Conservation (phyloP, 2,888 invertebrate genomes). For the Dendrolimus houi region DNA sequence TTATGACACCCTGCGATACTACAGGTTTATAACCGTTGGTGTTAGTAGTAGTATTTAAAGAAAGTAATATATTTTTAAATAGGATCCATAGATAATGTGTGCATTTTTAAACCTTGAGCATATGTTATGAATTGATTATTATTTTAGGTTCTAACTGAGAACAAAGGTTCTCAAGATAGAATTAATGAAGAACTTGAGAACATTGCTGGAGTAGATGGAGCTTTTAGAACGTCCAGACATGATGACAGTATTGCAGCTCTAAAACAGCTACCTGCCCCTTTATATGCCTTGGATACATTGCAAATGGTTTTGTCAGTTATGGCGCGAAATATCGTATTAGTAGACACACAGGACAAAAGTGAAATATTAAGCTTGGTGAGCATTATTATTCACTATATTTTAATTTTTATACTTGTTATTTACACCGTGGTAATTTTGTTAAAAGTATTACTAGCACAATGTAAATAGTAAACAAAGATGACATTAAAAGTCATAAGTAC, state of each 20-base stretch:
- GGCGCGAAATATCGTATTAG: constrained; percentile 37
- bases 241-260: constrained; percentile 44
- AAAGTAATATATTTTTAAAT: too few species aligned
- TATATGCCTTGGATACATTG: constrained; percentile 52
- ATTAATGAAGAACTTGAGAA: constrained; percentile 45
- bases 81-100: too few species aligned
- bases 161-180: constrained; percentile 33
- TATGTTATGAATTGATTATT: not conserved
- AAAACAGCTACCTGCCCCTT: constrained; percentile 54
- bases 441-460: too few species aligned
- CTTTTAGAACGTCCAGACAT: constrained; percentile 13
- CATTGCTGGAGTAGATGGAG: constrained; percentile 26
- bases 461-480: too few species aligned
- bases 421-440: not conserved
- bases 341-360: constrained; percentile 25
- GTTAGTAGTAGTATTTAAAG: too few species aligned
- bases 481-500: too few species aligned
- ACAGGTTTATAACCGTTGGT: too few species aligned
- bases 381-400: not conserved
- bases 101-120: too few species aligned
- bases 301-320: constrained; percentile 45
- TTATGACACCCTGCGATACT: too few species aligned
- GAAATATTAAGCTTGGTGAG: constrained; percentile 46
- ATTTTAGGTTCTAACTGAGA: constrained; percentile 16
- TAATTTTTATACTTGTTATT: not conserved